These are phyloP conservation scores for Chlorospingus flavigularis DNA, from an alignment of 2,797 vertebrate species.

Conservation along the genomic window DNA sequence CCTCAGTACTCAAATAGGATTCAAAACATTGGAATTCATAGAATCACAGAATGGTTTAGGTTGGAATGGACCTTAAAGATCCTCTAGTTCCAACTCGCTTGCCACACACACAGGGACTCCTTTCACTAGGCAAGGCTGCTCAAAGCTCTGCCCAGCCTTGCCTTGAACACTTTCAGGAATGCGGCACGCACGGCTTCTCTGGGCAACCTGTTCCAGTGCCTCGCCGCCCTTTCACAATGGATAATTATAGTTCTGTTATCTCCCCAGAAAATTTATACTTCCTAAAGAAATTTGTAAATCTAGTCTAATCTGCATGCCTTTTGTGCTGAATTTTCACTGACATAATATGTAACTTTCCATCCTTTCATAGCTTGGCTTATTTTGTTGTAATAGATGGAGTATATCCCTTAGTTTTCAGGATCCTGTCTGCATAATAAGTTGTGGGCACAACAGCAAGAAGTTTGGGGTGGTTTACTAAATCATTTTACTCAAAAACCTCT, in stretches of 20 bases:
- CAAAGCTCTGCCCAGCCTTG: not conserved
- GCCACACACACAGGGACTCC: too few relatives aligned
- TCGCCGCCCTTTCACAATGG: not conserved
- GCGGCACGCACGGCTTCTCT: not conserved
- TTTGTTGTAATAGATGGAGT: not conserved
- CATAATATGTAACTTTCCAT: not conserved
- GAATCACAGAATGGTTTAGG: not conserved
- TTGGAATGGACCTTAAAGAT: not conserved
- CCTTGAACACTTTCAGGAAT: not conserved
- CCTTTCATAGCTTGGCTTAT: not conserved
- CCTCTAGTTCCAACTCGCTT: not conserved
- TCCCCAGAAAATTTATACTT: not conserved
- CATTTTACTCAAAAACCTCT: not conserved
- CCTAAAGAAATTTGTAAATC: not conserved
- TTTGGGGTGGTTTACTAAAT: not conserved
- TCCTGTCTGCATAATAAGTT: not conserved
- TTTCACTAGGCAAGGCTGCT: not conserved
- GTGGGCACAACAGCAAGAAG: not conserved
- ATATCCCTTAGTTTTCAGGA: not conserved
- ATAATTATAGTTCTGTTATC: not conserved
- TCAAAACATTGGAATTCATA: not conserved
- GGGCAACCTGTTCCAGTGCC: not conserved
- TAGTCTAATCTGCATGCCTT: not conserved
- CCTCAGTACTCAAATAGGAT: not conserved
- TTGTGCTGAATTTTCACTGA: not conserved